A percentile compares a stretch with the other conserved stretches of the same genome.
These are phyloP conservation scores for Agrochola macilenta DNA, from an alignment of 2,888 invertebrate genomes.

Conservation along the genomic window DNA sequence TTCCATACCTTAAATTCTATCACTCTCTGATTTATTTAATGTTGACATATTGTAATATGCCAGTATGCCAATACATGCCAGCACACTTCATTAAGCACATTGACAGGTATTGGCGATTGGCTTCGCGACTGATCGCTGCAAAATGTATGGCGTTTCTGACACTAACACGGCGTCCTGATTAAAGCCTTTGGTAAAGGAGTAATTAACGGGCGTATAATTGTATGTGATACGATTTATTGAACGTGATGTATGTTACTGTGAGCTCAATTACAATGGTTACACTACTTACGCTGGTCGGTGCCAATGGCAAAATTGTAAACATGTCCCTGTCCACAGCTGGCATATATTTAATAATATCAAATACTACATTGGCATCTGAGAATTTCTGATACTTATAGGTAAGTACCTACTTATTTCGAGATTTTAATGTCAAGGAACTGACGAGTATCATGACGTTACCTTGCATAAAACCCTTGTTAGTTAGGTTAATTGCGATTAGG, in stretches of 20 bases:
- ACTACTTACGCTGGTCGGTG: slow-evolving; percentile 70
- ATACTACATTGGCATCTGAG: slow-evolving; percentile 60
- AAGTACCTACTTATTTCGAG: slow-evolving; percentile 18
- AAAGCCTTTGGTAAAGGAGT: slow-evolving; percentile 8
- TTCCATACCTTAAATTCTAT: slow-evolving; percentile 3
- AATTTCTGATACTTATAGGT: slow-evolving; percentile 24
- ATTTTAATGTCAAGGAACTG: slow-evolving; percentile 29
- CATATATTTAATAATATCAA: slow-evolving; percentile 73
- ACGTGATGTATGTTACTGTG: slow-evolving; percentile 67
- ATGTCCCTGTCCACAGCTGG: slow-evolving; percentile 77
- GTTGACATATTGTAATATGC: slow-evolving; percentile 27
- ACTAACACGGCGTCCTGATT: slow-evolving; percentile 6
- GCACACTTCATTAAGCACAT: slow-evolving; percentile 42
- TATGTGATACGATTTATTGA: slow-evolving; percentile 22
- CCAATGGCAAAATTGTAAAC: slow-evolving; percentile 79
- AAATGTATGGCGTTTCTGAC: slow-evolving; percentile 29
- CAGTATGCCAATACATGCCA: slow-evolving; percentile 39
- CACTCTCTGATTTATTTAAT: slow-evolving; percentile 15
- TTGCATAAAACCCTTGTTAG: not conserved
- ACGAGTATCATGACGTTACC: not conserved
- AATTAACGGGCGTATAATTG: slow-evolving; percentile 27
- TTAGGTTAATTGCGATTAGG: not conserved
- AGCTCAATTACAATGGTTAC: slow-evolving; percentile 66
- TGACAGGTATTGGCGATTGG: slow-evolving; percentile 46
- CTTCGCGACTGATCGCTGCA: slow-evolving; percentile 31